These are phyloP conservation scores for Ceyx margarethae DNA, from an alignment of 2,113 vertebrate genomes.

Conservation along the genomic window DNA sequence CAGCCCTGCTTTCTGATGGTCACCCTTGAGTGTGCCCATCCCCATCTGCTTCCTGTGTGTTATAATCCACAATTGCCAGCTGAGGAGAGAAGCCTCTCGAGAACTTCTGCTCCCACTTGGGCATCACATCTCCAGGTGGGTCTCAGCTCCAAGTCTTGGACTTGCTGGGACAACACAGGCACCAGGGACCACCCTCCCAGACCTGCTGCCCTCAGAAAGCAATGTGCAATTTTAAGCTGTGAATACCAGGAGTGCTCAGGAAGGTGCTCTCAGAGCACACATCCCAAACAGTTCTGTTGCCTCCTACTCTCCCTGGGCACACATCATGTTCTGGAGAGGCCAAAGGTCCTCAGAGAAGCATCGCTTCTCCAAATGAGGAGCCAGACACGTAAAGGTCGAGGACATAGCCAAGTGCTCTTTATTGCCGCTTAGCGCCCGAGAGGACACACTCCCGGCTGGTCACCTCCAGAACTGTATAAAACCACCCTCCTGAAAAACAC, in stretches of 20 bases:
- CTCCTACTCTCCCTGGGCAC: not conserved
- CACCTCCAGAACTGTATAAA: not conserved
- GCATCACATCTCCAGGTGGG: not conserved
- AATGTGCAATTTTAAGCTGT: not conserved
- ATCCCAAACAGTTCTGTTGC: not conserved
- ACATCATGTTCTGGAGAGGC: not conserved
- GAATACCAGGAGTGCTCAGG: not conserved
- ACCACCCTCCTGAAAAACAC: not conserved
- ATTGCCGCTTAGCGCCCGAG: not conserved
- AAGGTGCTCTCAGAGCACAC: accelerated
- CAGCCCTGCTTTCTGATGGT: not conserved
- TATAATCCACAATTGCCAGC: not conserved
- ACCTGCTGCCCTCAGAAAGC: not conserved
- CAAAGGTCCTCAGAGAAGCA: not conserved
- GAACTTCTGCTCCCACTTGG: not conserved
- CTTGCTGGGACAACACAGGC: not conserved
- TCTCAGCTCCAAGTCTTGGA: not conserved
- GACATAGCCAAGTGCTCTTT: not conserved
- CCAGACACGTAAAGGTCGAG: not conserved
- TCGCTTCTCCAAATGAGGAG: not conserved
- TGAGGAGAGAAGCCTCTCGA: not conserved
- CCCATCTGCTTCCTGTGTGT: not conserved
- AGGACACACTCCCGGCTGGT: not conserved
- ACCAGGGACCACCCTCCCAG: not conserved
- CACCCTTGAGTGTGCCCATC: not conserved